Conservation (phyloP, 2,113 vertebrate genomes). For the Manacus vitellinus region DNA sequence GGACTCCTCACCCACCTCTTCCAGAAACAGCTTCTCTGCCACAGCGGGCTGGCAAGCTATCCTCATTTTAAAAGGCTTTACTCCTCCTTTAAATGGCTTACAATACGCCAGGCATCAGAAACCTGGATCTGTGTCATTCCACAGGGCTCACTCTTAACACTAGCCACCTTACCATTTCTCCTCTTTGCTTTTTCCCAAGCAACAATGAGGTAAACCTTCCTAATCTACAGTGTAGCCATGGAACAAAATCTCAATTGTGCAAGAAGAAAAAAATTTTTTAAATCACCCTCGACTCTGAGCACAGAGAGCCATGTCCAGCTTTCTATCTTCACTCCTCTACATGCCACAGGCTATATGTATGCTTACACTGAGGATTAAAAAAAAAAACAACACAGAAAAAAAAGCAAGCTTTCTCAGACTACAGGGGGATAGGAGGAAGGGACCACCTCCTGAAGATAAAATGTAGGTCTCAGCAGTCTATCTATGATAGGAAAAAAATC, state of each 20-base stretch:
- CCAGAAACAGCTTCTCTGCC: neutral
- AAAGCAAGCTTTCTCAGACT: neutral
- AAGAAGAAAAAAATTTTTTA: neutral
- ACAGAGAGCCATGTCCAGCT: neutral
- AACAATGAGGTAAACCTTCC: neutral
- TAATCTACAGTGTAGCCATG: neutral
- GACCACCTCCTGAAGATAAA: neutral
- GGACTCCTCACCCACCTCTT: neutral
- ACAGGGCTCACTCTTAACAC: neutral
- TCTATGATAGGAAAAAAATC: neutral
- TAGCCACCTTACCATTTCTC: neutral
- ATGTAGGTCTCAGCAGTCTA: neutral
- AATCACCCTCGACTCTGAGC: neutral
- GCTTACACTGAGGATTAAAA: neutral
- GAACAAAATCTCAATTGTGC: neutral
- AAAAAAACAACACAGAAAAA: neutral
- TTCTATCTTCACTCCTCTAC: neutral
- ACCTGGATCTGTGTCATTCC: neutral
- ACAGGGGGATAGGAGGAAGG: neutral
- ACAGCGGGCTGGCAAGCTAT: neutral
- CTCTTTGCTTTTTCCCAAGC: neutral
- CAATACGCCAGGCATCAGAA: neutral
- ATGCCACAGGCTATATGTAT: neutral
- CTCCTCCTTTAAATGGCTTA: conserved; percentile 11
- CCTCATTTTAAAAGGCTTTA: conserved; percentile 24